These are phyloP conservation scores for Drosophila mulleri DNA, from an alignment of 2,888 invertebrate species.

Conservation along the genomic window DNA sequence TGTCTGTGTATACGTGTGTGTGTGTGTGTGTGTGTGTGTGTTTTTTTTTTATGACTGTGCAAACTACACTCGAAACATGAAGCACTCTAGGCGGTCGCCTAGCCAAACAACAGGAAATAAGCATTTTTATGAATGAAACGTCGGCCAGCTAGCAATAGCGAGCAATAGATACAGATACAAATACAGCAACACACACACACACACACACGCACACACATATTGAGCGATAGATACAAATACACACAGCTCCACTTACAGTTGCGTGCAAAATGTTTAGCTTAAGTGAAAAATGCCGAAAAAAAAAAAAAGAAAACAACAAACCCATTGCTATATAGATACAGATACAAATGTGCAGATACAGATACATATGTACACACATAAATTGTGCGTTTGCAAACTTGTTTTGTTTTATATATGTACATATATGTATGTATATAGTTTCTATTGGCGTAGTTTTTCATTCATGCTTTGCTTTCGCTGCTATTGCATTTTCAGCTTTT, in stretches of 20 bases:
- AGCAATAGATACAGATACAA: slow-evolving; percentile 33
- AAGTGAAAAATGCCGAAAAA: slow-evolving; percentile 48
- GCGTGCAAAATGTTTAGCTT: slow-evolving; percentile 62
- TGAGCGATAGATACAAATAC: slow-evolving; percentile 22
- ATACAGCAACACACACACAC: slow-evolving; percentile 5
- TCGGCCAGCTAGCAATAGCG: slow-evolving; percentile 52
- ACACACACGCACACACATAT: slow-evolving; percentile 11
- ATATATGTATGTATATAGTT: slow-evolving; percentile 23
- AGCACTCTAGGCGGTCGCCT: slow-evolving; percentile 65
- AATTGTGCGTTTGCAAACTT: slow-evolving; percentile 34
- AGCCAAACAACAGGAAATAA: slow-evolving; percentile 79
- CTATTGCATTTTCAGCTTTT: slow-evolving; percentile 46
- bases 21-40: slow-evolving; percentile 20
- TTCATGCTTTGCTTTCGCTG: slow-evolving; percentile 54
- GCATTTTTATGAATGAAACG: slow-evolving; percentile 82
- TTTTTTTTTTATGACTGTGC: slow-evolving; percentile 69
- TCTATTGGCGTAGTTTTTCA: slow-evolving; percentile 61
- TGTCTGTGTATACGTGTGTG: slow-evolving; percentile 27
- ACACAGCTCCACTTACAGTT: slow-evolving; percentile 59
- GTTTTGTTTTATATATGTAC: slow-evolving; percentile 5
- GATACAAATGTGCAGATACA: slow-evolving; percentile 2
- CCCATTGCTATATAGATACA: background rate
- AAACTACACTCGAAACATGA: slow-evolving; percentile 70
- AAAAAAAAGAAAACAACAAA: background rate
- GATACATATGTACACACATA: slow-evolving; percentile 1